Percentiles rank a stretch among this genome's conserved stretches.
Evolutionary conservation across 2,888 invertebrate genomes (phyloP).

Genomic region (Tolmerus cingulatus): DNA sequence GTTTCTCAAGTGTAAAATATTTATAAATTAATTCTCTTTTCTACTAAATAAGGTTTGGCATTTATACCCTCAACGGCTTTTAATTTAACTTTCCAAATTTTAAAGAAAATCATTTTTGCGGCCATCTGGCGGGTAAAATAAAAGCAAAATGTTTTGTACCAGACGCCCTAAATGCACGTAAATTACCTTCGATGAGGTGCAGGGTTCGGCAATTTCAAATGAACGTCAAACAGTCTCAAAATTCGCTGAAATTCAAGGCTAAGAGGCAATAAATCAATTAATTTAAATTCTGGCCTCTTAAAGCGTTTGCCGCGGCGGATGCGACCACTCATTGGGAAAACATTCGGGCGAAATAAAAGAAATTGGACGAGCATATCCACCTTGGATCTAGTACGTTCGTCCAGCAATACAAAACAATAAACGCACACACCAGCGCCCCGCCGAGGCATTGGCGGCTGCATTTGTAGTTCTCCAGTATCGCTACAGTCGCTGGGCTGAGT

Average conservation of each 20-base stretch:
- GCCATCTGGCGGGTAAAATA: neutral
- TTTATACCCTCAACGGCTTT: neutral
- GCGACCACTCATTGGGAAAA: neutral
- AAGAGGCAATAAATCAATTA: neutral
- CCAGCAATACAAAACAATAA: constrained; percentile 6
- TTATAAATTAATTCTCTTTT: too few species aligned
- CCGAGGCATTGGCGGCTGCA: neutral
- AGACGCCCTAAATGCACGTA: neutral
- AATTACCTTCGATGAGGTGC: neutral
- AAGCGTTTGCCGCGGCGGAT: neutral
- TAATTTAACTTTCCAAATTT: neutral
- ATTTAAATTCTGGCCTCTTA: neutral
- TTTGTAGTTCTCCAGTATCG: neutral
- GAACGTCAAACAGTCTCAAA: neutral
- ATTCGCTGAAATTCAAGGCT: neutral
- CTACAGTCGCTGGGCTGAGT: neutral
- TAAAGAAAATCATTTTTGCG: neutral
- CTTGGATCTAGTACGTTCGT: constrained; percentile 3
- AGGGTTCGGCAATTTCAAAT: neutral
- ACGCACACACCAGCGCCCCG: neutral
- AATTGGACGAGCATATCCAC: neutral
- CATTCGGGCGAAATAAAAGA: neutral
- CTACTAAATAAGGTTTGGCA: too few species aligned
- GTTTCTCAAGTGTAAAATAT: too few species aligned
- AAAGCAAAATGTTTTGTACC: neutral